Evolutionary conservation across 2,113 vertebrate species (phyloP).

Genomic region (Aphelocoma coerulescens): DNA sequence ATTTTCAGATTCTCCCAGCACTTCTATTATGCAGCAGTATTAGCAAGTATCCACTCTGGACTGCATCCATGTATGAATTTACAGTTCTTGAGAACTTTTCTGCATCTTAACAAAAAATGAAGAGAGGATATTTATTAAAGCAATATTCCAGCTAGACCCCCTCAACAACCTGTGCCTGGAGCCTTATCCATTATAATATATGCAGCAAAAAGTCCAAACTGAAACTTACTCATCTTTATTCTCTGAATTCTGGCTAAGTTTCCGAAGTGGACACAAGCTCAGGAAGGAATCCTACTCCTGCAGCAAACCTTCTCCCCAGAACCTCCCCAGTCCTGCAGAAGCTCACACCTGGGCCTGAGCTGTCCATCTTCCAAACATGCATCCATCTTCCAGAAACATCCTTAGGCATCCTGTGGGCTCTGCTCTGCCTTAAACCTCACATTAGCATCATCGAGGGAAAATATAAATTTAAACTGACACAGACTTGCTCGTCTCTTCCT

Average conservation of each 20-base stretch:
- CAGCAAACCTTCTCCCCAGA: neutral
- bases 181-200: neutral
- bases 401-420: neutral
- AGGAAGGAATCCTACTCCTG: neutral
- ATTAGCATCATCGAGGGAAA: neutral
- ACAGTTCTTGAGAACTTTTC: neutral
- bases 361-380: neutral
- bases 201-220: neutral
- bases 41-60: neutral
- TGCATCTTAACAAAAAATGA: neutral
- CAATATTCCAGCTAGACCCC: neutral
- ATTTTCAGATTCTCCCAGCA: neutral
- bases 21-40: neutral
- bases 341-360: neutral
- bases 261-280: neutral
- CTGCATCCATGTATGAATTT: neutral
- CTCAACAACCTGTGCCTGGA: neutral
- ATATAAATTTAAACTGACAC: conserved; percentile 36
- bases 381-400: neutral
- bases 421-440: neutral
- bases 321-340: neutral
- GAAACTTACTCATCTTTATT: neutral
- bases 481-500: conserved; percentile 46
- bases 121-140: neutral
- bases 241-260: neutral